Conservation (phyloP, 1,140 invertebrate species). For the Drosophila simulans region DNA sequence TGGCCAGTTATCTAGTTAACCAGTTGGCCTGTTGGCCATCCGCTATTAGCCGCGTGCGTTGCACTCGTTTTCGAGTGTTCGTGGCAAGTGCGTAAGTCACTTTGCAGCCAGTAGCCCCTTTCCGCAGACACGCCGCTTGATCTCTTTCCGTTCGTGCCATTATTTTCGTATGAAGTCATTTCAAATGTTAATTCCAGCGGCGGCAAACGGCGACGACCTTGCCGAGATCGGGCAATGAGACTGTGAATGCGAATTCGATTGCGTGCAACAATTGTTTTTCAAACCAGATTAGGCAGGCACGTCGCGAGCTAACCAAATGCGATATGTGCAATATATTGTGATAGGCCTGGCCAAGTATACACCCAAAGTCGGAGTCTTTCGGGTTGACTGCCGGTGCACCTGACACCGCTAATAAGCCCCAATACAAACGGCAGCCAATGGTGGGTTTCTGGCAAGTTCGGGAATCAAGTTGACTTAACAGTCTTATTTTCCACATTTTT, state of each 20-base stretch:
- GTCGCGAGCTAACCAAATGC: constrained; percentile 9
- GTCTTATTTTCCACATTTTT: too few species aligned
- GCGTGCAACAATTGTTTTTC: constrained; percentile 64
- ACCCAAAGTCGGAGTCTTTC: constrained; percentile 2
- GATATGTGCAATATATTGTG: constrained; percentile 7
- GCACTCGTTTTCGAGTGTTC: constrained; percentile 44
- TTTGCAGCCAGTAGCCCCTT: constrained; percentile 1
- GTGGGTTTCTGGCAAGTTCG: neutral
- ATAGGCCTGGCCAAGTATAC: neutral
- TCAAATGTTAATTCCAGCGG: constrained; percentile 61
- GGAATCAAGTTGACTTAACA: too few species aligned
- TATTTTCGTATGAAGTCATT: constrained; percentile 70
- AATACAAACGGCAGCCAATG: constrained; percentile 7
- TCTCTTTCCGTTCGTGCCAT: constrained; percentile 37
- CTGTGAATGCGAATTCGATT: constrained; percentile 33
- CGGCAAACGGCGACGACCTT: constrained; percentile 65
- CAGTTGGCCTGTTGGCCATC: constrained; percentile 19
- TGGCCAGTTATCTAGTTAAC: constrained; percentile 15
- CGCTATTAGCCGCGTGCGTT: constrained; percentile 37
- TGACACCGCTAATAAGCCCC: constrained; percentile 20
- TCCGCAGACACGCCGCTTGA: constrained; percentile 5
- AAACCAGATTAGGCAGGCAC: constrained; percentile 52
- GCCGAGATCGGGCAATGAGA: too few species aligned
- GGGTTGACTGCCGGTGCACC: constrained; percentile 29
- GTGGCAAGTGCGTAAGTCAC: constrained; percentile 42